These are phyloP conservation scores for Cygnus atratus DNA, from an alignment of 2,113 vertebrate genomes.

Conservation along the genomic window DNA sequence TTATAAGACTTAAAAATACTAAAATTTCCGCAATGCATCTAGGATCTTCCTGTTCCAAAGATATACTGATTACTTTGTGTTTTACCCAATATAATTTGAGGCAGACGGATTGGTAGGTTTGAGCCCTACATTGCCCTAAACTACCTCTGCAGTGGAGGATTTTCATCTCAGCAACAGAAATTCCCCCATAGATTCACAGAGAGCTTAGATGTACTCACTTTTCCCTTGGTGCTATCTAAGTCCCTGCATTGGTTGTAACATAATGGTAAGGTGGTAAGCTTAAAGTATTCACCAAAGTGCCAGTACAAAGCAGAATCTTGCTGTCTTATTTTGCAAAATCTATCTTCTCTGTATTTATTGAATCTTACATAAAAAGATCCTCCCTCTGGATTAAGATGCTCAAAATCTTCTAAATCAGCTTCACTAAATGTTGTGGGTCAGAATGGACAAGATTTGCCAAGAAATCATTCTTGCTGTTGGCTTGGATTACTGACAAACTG, in stretches of 20 bases:
- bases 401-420: neutral
- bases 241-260: rapidly evolving
- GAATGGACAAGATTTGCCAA: neutral
- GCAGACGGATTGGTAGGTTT: rapidly evolving
- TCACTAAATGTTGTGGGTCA: neutral
- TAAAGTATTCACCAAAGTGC: neutral
- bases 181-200: neutral
- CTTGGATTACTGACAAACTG: neutral
- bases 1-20: neutral
- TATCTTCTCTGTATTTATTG: neutral
- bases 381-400: neutral
- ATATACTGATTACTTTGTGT: neutral
- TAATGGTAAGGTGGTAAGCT: neutral
- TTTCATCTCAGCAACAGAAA: neutral
- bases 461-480: neutral
- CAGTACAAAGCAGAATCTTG: neutral
- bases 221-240: neutral
- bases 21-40: neutral
- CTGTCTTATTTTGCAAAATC: neutral
- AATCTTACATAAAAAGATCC: neutral
- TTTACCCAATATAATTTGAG: neutral
- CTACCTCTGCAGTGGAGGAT: neutral
- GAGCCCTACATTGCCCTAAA: neutral
- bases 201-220: neutral
- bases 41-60: neutral